Percentiles rank a stretch among this genome's conserved stretches.
Evolutionary conservation across 2,888 invertebrate genomes (phyloP).

Genomic region (Pediacus dermestoides): DNA sequence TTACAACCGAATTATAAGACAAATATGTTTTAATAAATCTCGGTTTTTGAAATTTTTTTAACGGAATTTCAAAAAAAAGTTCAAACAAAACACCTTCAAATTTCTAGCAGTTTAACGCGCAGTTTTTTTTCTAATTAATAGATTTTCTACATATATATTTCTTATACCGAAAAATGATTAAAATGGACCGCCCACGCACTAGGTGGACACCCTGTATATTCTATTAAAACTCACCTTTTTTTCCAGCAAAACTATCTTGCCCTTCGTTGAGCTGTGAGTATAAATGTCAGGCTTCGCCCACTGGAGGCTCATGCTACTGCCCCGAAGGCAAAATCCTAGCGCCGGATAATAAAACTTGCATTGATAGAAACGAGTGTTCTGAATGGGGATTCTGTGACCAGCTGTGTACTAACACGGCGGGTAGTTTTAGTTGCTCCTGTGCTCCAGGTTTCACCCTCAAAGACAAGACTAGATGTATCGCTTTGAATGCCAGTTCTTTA

Average conservation of each 20-base stretch:
- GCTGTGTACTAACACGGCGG: slow-evolving; percentile 83
- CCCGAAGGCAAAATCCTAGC: slow-evolving; percentile 80
- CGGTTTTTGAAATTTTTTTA: too few relatives aligned
- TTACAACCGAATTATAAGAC: too few relatives aligned
- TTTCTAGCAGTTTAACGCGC: too few relatives aligned
- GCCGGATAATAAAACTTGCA: slow-evolving; percentile 79
- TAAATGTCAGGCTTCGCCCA: slow-evolving; percentile 85
- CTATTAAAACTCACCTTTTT: slow-evolving; percentile 12
- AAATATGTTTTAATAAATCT: too few relatives aligned
- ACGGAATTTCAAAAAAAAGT: too few relatives aligned
- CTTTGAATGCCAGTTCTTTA: slow-evolving; percentile 57
- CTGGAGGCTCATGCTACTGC: slow-evolving; percentile 89
- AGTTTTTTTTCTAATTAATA: too few relatives aligned
- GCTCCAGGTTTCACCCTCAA: slow-evolving; percentile 55
- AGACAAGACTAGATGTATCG: slow-evolving; percentile 59
- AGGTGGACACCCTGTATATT: too few relatives aligned
- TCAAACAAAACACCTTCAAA: too few relatives aligned
- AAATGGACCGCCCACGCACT: too few relatives aligned
- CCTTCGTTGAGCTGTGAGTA: slow-evolving; percentile 83
- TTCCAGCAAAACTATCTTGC: slow-evolving; percentile 75
- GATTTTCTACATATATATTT: too few relatives aligned
- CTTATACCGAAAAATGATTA: too few relatives aligned
- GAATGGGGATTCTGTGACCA: slow-evolving; percentile 97
- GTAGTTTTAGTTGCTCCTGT: slow-evolving; percentile 81
- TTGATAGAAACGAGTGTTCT: slow-evolving; percentile 86